phyloP scores from a whole-genome alignment of 1,140 invertebrate species.

The Megalonaias nervosa region DNA sequence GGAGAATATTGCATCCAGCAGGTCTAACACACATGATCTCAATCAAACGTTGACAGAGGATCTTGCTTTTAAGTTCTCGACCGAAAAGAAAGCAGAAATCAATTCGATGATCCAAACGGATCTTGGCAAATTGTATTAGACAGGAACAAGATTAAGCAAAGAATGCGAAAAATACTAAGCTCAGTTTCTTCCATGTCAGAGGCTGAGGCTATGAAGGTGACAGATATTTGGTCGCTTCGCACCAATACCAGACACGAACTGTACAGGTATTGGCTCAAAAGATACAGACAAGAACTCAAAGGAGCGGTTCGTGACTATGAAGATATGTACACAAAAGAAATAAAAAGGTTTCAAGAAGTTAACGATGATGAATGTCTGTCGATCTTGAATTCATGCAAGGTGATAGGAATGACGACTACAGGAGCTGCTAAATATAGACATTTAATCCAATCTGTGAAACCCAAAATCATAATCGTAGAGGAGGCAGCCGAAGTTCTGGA shows the following conservation, averaged over 20 bases:
- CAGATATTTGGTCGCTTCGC: conserved; percentile 1
- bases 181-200: neutral
- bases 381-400: conserved; percentile 55
- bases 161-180: conserved; percentile 6
- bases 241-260: conserved; percentile 55
- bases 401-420: conserved; percentile 69
- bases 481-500: conserved; percentile 69
- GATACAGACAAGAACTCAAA: conserved; percentile 26
- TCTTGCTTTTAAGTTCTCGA: neutral
- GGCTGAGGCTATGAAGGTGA: neutral
- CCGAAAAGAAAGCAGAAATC: neutral
- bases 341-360: conserved; percentile 44
- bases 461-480: conserved; percentile 66
- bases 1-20: conserved; percentile 6
- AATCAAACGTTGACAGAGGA: neutral
- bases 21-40: neutral
- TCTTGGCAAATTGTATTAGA: conserved; percentile 4
- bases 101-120: neutral
- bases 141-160: conserved; percentile 6
- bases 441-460: conserved; percentile 50
- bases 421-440: conserved; percentile 61
- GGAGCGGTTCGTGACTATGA: conserved; percentile 5
- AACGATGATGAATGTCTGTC: conserved; percentile 48
- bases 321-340: conserved; percentile 1
- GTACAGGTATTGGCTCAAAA: conserved; percentile 62